A percentile compares a stretch with the other conserved stretches of the same genome.
Conservation (phyloP, 2,113 vertebrate genomes). For the Odocoileus hemionus region DNA sequence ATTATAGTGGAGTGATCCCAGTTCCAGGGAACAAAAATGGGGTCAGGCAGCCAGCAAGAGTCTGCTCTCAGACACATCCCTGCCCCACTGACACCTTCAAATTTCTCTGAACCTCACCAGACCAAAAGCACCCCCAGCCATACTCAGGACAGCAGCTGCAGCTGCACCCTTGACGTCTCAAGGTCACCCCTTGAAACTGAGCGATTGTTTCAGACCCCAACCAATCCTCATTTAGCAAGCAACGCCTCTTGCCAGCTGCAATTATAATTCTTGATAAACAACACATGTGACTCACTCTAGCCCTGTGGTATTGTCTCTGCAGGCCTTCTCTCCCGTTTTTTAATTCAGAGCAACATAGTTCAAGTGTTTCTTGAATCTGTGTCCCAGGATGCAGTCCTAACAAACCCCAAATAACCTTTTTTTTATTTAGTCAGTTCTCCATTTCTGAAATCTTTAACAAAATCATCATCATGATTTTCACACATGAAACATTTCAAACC, state of each 20-base stretch:
- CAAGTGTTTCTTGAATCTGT: neutral
- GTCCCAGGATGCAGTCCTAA: neutral
- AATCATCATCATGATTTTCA: neutral
- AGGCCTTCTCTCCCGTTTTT: neutral
- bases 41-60: neutral
- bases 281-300: neutral
- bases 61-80: neutral
- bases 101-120: neutral
- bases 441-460: neutral
- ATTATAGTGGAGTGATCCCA: neutral
- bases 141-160: neutral
- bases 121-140: neutral
- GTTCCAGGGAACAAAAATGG: neutral
- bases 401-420: neutral
- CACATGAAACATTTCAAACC: neutral
- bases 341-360: neutral
- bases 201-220: neutral
- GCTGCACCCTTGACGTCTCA: neutral
- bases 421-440: neutral
- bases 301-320: neutral
- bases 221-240: neutral
- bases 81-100: neutral
- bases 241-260: neutral
- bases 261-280: too few species aligned
- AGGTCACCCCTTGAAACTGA: neutral